Evolutionary conservation across 2,113 vertebrate genomes (phyloP).

Genomic region (Aegotheles bennettii): DNA sequence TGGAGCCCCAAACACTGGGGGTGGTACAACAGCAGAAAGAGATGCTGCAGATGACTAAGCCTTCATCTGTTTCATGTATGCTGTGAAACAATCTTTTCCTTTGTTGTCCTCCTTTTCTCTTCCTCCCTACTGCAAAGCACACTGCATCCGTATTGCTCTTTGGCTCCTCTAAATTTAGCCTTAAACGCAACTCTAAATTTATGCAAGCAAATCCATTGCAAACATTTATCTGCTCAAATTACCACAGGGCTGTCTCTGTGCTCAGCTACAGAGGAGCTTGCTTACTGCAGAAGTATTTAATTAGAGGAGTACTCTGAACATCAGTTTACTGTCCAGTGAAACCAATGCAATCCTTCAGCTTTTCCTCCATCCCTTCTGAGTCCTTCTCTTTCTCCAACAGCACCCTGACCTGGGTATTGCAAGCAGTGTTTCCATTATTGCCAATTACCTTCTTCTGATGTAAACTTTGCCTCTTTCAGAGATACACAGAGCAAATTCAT

Average conservation of each 20-base stretch:
- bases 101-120: not conserved
- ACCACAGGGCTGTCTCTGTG: not conserved
- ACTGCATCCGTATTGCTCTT: not conserved
- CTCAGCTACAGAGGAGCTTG: not conserved
- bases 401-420: not conserved
- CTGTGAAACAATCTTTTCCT: not conserved
- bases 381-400: not conserved
- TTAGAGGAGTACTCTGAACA: not conserved
- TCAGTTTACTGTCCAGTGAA: not conserved
- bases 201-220: not conserved
- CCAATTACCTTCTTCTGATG: not conserved
- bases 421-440: not conserved
- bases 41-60: not conserved
- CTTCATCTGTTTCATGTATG: not conserved
- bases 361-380: not conserved
- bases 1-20: not conserved
- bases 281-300: not conserved
- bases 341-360: not conserved
- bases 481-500: not conserved
- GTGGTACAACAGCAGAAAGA: not conserved
- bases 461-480: not conserved
- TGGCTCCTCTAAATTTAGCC: not conserved
- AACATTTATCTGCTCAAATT: not conserved
- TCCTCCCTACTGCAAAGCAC: not conserved
- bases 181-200: slow-evolving; percentile 7